Evolutionary conservation across 2,888 invertebrate genomes (phyloP), one percentile per base, ranked within the genome.

Genomic region (Leptopilina drosophilae): DNA sequence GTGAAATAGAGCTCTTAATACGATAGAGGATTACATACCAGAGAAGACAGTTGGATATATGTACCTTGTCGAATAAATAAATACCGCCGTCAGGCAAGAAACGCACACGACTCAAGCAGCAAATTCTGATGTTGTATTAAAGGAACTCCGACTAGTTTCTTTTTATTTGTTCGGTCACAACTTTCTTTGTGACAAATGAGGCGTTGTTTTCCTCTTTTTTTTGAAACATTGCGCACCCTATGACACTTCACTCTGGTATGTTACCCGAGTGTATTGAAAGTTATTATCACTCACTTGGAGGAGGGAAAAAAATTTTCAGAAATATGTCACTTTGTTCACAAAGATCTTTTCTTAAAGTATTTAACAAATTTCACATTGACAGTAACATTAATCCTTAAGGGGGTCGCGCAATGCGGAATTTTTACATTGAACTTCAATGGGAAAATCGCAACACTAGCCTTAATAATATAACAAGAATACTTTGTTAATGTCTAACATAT

Each of bases 61-160:
- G 67, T 67, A 46, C 49, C 67, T 67, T 67, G 49, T 67, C 67
- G 67, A 67, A 67, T 67, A 49, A 67, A 67, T 67, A 67, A 67
- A 67, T 67, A 67, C 67, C 26, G 20, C 49, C 46, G 46, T 20
- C 67, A 49, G 26, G 49, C 67, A 67, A 67, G 49, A 67, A 67
- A 49, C 14, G 67, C 20, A 26, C 49, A 49, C 49, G 26, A 49
- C 67, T 67, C 49, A 67, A 20, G 62, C 26, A 67, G 67, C 20
- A 49, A 46, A 67, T 67, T 67, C 49, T 67, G 66, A 46, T 67
- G 67, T 49, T 49, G 49, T 49, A 42, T 49, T 67, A 26, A 62
- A 67, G 67, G 49, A 67, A 67, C 67, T 67, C 49, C 20, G 49
- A 67, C 67, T 46, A 67, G 49, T 67, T 67, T 67, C 49, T 67